Evolutionary conservation across 2,113 vertebrate genomes (phyloP).

Genomic region (Corythoichthys intestinalis): DNA sequence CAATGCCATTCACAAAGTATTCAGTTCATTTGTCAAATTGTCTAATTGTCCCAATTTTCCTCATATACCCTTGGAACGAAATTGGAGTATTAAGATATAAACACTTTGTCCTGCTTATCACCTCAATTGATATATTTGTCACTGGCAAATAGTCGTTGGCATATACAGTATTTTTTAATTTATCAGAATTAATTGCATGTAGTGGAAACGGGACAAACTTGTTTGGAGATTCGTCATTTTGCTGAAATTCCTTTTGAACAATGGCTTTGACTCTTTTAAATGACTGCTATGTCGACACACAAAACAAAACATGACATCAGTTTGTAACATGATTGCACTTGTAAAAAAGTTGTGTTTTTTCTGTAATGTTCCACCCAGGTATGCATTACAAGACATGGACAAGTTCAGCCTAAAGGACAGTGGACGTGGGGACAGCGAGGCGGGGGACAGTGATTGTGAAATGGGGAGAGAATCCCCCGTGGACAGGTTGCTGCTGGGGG

Average conservation of each 20-base stretch:
- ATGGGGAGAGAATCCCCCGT: constrained; percentile 97
- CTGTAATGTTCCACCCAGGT: constrained; percentile 65
- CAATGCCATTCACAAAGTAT: constrained; percentile 46
- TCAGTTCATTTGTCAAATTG: constrained; percentile 45
- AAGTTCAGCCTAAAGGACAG: constrained; percentile 99
- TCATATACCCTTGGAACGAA: neutral
- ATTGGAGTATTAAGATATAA: constrained; percentile 37
- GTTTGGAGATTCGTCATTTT: constrained; percentile 39
- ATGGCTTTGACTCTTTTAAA: constrained; percentile 2
- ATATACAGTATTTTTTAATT: constrained; percentile 39
- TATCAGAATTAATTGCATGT: constrained; percentile 34
- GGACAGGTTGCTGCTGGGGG: constrained; percentile 93
- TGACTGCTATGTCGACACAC: constrained; percentile 1
- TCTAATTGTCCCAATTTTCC: constrained; percentile 18
- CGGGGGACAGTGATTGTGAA: constrained; percentile 98
- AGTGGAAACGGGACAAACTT: constrained; percentile 33
- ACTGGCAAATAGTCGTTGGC: constrained; percentile 37
- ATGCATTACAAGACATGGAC: constrained; percentile 98
- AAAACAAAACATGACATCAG: constrained; percentile 9
- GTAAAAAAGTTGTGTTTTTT: constrained; percentile 6
- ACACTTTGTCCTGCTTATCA: constrained; percentile 16
- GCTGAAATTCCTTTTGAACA: constrained; percentile 26
- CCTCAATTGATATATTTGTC: constrained; percentile 45
- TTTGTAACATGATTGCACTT: constrained; percentile 5
- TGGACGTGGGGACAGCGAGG: constrained; percentile 96